Conservation (phyloP, 2,113 vertebrate species). For the Serilophus lunatus region DNA sequence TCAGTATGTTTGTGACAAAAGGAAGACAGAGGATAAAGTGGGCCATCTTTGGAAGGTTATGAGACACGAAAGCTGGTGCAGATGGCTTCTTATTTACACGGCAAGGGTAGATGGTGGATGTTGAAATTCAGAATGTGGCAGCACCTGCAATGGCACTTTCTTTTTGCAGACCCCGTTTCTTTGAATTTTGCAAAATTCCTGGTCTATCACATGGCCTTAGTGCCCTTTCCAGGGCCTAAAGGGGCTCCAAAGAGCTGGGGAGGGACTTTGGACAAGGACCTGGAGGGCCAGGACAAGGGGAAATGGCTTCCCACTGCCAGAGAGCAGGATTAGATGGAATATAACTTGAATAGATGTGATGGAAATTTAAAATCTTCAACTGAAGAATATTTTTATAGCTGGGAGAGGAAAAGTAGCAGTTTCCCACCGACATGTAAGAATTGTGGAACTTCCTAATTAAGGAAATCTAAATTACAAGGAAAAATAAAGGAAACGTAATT, state of each 20-base stretch:
- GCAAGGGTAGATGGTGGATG: background rate
- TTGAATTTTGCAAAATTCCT: background rate
- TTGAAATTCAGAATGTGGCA: background rate
- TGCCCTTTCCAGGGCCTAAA: background rate
- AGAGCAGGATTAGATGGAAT: background rate
- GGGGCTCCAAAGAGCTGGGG: background rate
- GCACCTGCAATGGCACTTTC: background rate
- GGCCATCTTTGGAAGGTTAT: background rate
- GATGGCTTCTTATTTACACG: background rate
- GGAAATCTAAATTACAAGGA: too few relatives aligned
- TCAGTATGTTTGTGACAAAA: too few relatives aligned
- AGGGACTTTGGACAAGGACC: background rate
- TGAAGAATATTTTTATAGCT: background rate
- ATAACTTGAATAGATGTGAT: background rate
- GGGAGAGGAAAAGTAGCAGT: background rate
- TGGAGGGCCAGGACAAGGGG: background rate
- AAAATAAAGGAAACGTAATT: background rate
- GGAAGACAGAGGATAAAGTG: background rate
- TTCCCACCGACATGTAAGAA: background rate
- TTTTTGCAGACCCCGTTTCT: background rate
- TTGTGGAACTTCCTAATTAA: background rate
- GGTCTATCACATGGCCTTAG: background rate
- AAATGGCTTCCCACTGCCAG: background rate
- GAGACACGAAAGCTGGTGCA: background rate
- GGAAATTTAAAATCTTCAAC: background rate